phyloP scores from a whole-genome alignment of 2,888 invertebrate species.

The Conus canariensis region DNA sequence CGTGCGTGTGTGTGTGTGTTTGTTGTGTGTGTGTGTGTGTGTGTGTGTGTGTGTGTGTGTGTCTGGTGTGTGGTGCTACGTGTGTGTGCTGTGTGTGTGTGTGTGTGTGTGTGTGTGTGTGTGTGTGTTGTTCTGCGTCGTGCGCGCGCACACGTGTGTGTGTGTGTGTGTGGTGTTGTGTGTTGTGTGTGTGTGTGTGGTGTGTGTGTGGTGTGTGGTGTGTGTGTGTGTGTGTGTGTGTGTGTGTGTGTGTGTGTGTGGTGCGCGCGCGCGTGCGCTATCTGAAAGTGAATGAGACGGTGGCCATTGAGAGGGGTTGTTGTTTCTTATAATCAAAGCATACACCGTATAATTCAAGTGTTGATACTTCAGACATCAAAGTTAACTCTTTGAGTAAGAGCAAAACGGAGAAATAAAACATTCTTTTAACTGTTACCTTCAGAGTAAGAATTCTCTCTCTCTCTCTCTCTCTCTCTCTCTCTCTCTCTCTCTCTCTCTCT shows the following conservation, averaged over 20 bases:
- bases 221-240: not conserved
- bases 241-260: not conserved
- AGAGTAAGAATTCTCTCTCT: not conserved
- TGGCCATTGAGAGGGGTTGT: not conserved
- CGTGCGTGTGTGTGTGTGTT: too few species aligned
- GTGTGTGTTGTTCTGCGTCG: too few species aligned
- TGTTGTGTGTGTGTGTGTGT: too few species aligned
- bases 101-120: too few species aligned
- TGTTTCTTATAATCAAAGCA: too few species aligned
- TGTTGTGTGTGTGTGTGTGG: not conserved
- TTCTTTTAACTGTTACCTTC: too few species aligned
- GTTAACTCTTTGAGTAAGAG: not conserved
- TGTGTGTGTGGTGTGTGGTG: not conserved
- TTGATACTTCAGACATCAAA: not conserved
- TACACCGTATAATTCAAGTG: too few species aligned
- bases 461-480: slow-evolving; percentile 34
- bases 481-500: slow-evolving; percentile 39
- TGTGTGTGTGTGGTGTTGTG: not conserved
- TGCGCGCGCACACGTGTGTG: too few species aligned
- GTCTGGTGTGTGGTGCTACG: too few species aligned
- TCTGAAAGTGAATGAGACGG: not conserved
- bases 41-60: too few species aligned
- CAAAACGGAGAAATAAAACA: too few species aligned
- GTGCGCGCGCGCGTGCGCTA: not conserved
- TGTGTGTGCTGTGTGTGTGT: too few species aligned